phyloP scores from a whole-genome alignment of 2,113 vertebrate species.

The Myanophis thanlyinensis region DNA sequence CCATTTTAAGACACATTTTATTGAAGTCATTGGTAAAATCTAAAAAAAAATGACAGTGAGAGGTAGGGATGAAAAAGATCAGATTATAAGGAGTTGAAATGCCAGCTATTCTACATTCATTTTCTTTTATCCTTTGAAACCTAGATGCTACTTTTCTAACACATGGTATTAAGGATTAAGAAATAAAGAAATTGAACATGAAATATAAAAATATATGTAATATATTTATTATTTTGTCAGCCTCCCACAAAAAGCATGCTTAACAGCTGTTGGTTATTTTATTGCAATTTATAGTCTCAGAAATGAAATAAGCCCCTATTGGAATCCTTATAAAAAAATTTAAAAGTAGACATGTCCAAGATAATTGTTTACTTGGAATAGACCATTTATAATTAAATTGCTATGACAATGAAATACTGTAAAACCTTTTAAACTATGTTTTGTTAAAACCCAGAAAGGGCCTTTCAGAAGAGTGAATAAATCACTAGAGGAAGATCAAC shows the following conservation, averaged over 20 bases:
- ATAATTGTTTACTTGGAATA: neutral
- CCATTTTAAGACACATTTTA: rapidly evolving
- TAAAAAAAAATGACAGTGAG: neutral
- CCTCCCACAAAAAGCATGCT: neutral
- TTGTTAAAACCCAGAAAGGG: neutral
- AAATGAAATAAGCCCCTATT: neutral
- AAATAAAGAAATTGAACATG: neutral
- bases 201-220: neutral
- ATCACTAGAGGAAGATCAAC: neutral
- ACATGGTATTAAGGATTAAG: neutral
- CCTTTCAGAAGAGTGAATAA: neutral
- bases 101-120: neutral
- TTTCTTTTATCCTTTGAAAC: neutral
- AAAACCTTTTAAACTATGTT: neutral
- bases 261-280: neutral
- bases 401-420: neutral
- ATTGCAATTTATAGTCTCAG: neutral
- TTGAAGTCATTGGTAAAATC: neutral
- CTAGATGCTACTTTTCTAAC: neutral
- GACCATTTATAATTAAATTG: neutral
- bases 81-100: neutral
- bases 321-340: neutral
- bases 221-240: neutral
- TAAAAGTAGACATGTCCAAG: neutral
- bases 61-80: neutral